phyloP scores from a whole-genome alignment of 1,140 invertebrate species.

The Neuroterus valhalla region DNA sequence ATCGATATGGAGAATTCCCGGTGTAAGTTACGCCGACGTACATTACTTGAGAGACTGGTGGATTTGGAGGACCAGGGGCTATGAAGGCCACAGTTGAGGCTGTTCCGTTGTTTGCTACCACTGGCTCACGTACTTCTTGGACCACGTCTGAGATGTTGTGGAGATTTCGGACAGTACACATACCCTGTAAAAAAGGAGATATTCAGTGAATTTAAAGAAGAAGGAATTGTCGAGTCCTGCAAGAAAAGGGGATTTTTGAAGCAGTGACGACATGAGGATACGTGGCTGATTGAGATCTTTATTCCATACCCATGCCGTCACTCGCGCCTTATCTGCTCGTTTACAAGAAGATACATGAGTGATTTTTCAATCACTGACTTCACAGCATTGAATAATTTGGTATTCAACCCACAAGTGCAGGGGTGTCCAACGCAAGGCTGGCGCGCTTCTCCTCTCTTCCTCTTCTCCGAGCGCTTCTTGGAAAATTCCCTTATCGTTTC shows the following conservation, averaged over 20 bases:
- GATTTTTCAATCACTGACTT: too few relatives aligned
- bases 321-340: too few relatives aligned
- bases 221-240: background rate
- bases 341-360: too few relatives aligned
- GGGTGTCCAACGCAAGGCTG: too few relatives aligned
- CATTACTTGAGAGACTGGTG: conserved; percentile 92
- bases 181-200: conserved; percentile 77
- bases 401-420: too few relatives aligned
- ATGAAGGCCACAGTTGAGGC: conserved; percentile 98
- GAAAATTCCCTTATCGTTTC: too few relatives aligned
- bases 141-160: conserved; percentile 91
- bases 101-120: conserved; percentile 95
- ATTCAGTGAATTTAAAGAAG: background rate
- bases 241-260: background rate
- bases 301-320: too few relatives aligned
- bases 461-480: too few relatives aligned
- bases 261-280: too few relatives aligned
- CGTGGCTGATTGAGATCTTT: too few relatives aligned
- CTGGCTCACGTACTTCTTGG: conserved; percentile 87
- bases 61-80: conserved; percentile 92
- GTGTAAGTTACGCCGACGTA: conserved; percentile 98
- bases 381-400: too few relatives aligned
- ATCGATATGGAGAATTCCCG: conserved; percentile 93
- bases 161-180: conserved; percentile 91
- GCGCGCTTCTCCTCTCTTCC: too few relatives aligned